These are phyloP conservation scores for Netelia inedita DNA, from an alignment of 2,888 invertebrate species.

Conservation along the genomic window DNA sequence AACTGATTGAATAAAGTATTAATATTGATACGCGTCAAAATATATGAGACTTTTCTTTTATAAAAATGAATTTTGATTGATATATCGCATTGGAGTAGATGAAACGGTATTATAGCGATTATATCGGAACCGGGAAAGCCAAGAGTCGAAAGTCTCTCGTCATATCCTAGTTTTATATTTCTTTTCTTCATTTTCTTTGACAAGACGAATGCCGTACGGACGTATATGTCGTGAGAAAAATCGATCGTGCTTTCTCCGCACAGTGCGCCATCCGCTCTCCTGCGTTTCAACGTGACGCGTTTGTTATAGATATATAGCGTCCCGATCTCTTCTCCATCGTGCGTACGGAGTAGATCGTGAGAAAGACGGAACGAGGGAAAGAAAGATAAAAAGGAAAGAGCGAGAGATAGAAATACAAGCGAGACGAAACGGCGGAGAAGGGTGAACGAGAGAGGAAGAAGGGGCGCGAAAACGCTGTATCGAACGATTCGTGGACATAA, in stretches of 20 bases:
- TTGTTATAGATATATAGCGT: slow-evolving; percentile 42
- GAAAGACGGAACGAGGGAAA: slow-evolving; percentile 52
- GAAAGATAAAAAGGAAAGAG: slow-evolving; percentile 15
- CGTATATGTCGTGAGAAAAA: slow-evolving; percentile 68
- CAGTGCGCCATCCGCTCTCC: slow-evolving; percentile 2
- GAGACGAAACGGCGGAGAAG: slow-evolving; percentile 46
- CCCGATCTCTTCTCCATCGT: slow-evolving; percentile 26
- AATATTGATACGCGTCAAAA: background rate
- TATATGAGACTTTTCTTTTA: too few species aligned
- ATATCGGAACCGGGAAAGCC: slow-evolving; percentile 24
- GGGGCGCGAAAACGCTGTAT: slow-evolving; percentile 67
- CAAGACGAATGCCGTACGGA: slow-evolving; percentile 31
- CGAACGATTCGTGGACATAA: slow-evolving; percentile 75
- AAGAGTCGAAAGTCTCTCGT: slow-evolving; percentile 19
- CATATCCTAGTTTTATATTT: slow-evolving; percentile 21
- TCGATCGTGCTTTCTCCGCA: slow-evolving; percentile 66
- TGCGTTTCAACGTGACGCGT: background rate
- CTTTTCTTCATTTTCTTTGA: slow-evolving; percentile 20
- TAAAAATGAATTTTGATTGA: background rate
- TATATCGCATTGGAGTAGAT: background rate
- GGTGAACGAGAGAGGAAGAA: slow-evolving; percentile 61
- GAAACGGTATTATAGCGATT: background rate
- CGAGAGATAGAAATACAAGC: slow-evolving; percentile 34
- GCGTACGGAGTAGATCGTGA: slow-evolving; percentile 58
- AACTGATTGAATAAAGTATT: background rate